A percentile compares a stretch with the other conserved stretches of the same genome.
Conservation (phyloP, 2,113 vertebrate genomes). For the Mustelus asterias region DNA sequence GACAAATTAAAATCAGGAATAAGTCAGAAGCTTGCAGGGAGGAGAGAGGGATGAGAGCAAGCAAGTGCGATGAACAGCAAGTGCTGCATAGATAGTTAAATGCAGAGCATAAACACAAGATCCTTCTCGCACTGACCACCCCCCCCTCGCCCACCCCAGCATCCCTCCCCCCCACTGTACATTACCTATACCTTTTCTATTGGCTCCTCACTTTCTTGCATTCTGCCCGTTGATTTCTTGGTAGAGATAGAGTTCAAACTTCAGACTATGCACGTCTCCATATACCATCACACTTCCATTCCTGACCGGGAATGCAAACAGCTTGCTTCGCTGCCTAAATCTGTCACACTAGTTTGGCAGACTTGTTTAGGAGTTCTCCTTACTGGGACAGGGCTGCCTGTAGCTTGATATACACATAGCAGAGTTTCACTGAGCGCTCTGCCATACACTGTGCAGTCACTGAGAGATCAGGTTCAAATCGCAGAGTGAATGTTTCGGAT, state of each 20-base stretch:
- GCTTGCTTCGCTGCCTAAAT: slow-evolving; percentile 8
- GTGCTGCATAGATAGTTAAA: background rate
- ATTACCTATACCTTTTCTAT: background rate
- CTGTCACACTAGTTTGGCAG: background rate
- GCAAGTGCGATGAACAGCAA: background rate
- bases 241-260: background rate
- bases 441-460: background rate
- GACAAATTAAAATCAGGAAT: background rate
- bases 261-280: background rate
- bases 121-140: background rate
- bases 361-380: background rate
- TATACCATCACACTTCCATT: background rate
- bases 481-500: background rate
- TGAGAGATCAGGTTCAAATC: background rate
- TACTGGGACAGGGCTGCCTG: background rate
- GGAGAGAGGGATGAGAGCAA: background rate
- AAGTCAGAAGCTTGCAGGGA: too few relatives aligned
- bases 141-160: too few relatives aligned
- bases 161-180: background rate
- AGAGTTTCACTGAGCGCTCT: background rate
- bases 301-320: background rate
- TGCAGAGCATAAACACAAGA: background rate
- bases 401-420: background rate
- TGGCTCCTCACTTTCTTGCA: slow-evolving; percentile 19
- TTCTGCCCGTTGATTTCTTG: background rate